Evolutionary conservation across 2,797 vertebrate species (phyloP), one percentile per base, ranked within the genome.

Genomic region (Lepilemur ruficaudatus): DNA sequence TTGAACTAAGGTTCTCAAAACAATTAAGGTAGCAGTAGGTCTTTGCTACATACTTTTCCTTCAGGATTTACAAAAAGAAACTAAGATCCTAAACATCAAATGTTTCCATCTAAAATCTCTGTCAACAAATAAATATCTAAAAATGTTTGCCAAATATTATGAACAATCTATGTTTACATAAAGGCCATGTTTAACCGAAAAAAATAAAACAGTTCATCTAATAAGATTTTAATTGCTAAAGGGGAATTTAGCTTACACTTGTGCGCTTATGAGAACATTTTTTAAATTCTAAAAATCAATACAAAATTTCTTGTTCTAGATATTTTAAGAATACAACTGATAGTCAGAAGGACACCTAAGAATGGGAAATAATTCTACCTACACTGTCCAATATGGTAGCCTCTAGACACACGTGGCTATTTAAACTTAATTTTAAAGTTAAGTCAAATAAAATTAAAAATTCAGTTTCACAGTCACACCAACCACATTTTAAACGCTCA

Each of bases 381-480:
- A 72, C 30, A 83, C 30, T 89, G 38, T 57, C 43, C 83, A 93
- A 52, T 59, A 79, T 23, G 25, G 67, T 48, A 93, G 57, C 41
- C 32, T 35, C 18, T 57, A 76, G 50, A 69, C 30, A 78, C 28
- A 70, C 25, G 13, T 55, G 14, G 10, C 46, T 89, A 89, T 92
- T 89, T 94, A 93, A 79, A 46, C 41, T 73, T 92, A 95, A 70
- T 85, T 55, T 81, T 75, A 38, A 95, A 88, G 38, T 63, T 67
- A 84, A 88, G 70, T 52, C 20, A 87, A 95, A 87, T 28, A 23
- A 93, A 96, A 84, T 50, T 22, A 50, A 87, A 79, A 78, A 95
- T 69, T 28, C 23, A 46, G 63, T 90, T 81, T 96, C 65, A 69
- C 18, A 10, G 28, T 67, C 46, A 43, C 50, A 90, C 28, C 46